A percentile compares a stretch with the other conserved stretches of the same genome.
Evolutionary conservation across 2,888 invertebrate genomes (phyloP).

Genomic region (Noctua comes): DNA sequence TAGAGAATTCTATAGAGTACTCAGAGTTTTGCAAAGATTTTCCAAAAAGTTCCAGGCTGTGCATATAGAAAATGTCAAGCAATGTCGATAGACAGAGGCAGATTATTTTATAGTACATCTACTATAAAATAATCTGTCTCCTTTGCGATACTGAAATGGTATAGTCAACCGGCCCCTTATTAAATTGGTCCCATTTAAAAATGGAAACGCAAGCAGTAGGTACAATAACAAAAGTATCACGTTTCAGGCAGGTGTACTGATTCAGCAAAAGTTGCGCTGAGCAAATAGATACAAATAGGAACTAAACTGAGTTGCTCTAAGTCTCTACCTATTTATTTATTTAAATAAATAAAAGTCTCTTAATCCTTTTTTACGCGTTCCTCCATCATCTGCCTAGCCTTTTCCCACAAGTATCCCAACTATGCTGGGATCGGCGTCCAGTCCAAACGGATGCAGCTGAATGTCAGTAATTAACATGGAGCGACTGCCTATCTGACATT

Average conservation of each 20-base stretch:
- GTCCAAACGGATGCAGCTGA: background rate
- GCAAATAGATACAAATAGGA: constrained; percentile 16
- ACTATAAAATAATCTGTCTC: background rate
- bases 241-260: background rate
- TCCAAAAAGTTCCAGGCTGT: background rate
- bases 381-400: background rate
- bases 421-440: background rate
- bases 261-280: constrained; percentile 13
- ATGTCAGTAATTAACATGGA: background rate
- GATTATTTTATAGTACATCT: too few relatives aligned
- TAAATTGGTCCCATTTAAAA: background rate
- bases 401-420: background rate
- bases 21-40: background rate
- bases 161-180: background rate
- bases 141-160: background rate
- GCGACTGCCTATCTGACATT: background rate
- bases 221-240: constrained; percentile 15
- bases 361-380: constrained; percentile 41
- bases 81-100: background rate
- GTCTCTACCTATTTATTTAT: background rate
- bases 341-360: background rate
- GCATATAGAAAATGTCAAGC: background rate
- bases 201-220: background rate
- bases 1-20: background rate
- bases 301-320: constrained; percentile 10